Percentiles rank a stretch among this genome's conserved stretches.
These are phyloP conservation scores for Oncopeltus fasciatus DNA, from an alignment of 1,140 invertebrate genomes.

Conservation along the genomic window DNA sequence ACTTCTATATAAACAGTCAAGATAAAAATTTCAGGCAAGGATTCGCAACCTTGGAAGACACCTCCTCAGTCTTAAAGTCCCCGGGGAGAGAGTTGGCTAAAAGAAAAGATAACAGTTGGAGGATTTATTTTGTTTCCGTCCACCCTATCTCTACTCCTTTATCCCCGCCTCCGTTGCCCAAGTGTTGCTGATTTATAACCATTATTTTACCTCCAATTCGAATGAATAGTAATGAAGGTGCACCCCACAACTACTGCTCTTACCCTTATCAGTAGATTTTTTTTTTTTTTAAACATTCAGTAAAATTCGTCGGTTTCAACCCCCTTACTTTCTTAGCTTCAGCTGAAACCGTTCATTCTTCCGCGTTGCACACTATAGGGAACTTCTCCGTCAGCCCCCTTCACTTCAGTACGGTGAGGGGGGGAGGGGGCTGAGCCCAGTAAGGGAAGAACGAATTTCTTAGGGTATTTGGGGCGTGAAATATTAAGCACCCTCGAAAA, in stretches of 20 bases:
- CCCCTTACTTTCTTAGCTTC: no score
- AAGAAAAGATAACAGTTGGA: neutral
- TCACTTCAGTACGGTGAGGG: neutral
- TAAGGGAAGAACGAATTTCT: neutral
- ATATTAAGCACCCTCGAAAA: neutral
- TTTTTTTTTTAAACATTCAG: neutral
- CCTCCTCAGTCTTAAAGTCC: no score
- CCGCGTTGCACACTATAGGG: no score
- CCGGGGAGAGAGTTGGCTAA: no score
- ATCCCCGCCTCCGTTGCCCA: neutral
- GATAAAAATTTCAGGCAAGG: no score
- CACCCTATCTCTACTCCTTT: neutral
- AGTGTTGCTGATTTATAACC: neutral
- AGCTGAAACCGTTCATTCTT: no score
- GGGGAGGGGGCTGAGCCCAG: neutral
- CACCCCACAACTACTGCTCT: no score
- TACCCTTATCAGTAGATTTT: neutral
- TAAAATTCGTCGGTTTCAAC: no score
- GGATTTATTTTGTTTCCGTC: no score
- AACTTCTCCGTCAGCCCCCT: neutral
- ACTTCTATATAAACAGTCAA: no score
- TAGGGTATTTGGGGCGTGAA: neutral
- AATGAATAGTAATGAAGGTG: neutral
- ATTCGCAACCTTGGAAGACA: no score
- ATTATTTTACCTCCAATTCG: neutral